phyloP scores from a whole-genome alignment of 2,888 invertebrate species.

The Plagiodera versicolora region DNA sequence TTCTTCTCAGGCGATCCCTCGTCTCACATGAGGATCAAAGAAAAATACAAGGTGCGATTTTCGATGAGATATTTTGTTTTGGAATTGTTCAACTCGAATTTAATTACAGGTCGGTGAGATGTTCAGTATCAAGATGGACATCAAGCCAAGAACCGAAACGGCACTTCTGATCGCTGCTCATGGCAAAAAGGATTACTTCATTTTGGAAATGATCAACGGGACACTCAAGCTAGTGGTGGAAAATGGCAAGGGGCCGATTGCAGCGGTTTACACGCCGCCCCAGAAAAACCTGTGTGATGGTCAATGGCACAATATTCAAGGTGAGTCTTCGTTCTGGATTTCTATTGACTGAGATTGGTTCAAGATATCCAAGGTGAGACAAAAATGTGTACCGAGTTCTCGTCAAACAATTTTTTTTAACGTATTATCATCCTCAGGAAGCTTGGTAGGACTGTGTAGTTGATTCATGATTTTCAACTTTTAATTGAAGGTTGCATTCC shows the following conservation, averaged over 20 bases:
- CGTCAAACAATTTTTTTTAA: too few relatives aligned
- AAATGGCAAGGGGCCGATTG: slow-evolving; percentile 79
- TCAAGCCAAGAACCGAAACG: slow-evolving; percentile 80
- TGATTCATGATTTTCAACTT: too few relatives aligned
- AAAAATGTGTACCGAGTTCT: too few relatives aligned
- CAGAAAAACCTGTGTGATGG: slow-evolving; percentile 82
- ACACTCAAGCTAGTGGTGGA: slow-evolving; percentile 81
- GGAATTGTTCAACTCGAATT: too few relatives aligned
- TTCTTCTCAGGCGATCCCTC: slow-evolving; percentile 77
- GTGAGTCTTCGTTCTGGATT: slow-evolving; percentile 55
- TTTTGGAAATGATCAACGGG: slow-evolving; percentile 87
- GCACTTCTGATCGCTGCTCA: slow-evolving; percentile 88
- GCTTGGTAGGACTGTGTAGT: too few relatives aligned
- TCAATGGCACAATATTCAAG: slow-evolving; percentile 87
- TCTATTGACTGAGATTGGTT: too few relatives aligned
- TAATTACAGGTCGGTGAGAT: slow-evolving; percentile 64
- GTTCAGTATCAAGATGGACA: slow-evolving; percentile 79
- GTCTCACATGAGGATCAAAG: slow-evolving; percentile 71
- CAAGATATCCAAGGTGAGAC: too few relatives aligned
- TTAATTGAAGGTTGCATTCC: too few relatives aligned
- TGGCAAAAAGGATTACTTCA: slow-evolving; percentile 78
- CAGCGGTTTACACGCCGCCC: slow-evolving; percentile 69
- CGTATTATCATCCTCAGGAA: too few relatives aligned
- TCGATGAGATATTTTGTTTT: slow-evolving; percentile 59
- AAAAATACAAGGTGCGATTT: slow-evolving; percentile 70